Percentiles rank a stretch among this genome's conserved stretches.
phyloP scores from a whole-genome alignment of 2,888 invertebrate genomes.

The Drosophila seclusa region DNA sequence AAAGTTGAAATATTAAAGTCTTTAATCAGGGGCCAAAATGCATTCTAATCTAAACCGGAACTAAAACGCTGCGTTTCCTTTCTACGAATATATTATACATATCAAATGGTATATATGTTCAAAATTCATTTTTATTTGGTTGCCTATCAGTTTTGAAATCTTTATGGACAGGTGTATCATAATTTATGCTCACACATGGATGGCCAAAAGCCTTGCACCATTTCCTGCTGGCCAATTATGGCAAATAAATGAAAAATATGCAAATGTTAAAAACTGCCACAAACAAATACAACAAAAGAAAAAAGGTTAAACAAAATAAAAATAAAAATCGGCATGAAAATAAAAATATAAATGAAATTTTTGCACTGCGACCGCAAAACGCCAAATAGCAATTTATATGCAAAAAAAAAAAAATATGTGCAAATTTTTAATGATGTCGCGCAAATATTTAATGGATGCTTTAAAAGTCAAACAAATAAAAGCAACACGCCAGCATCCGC shows the following conservation, averaged over 20 bases:
- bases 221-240: constrained; percentile 62
- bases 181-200: constrained; percentile 50
- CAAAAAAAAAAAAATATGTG: constrained; percentile 48
- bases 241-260: constrained; percentile 68
- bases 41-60: constrained; percentile 29
- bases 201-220: constrained; percentile 31
- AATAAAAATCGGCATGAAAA: constrained; percentile 2
- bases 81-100: constrained; percentile 1
- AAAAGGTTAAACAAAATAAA: neutral
- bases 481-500: neutral
- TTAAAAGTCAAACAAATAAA: constrained; percentile 41
- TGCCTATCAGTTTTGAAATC: constrained; percentile 30
- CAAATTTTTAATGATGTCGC: constrained; percentile 59
- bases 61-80: constrained; percentile 10
- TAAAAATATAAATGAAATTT: constrained; percentile 25
- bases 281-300: constrained; percentile 5
- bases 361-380: constrained; percentile 55
- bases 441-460: constrained; percentile 42
- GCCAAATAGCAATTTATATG: constrained; percentile 69
- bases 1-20: neutral
- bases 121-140: constrained; percentile 5
- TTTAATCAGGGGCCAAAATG: neutral
- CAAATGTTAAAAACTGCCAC: constrained; percentile 37
- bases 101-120: neutral
- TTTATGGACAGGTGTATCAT: constrained; percentile 41